These are phyloP conservation scores for Turnix velox DNA, from an alignment of 2,113 vertebrate genomes.

Conservation along the genomic window DNA sequence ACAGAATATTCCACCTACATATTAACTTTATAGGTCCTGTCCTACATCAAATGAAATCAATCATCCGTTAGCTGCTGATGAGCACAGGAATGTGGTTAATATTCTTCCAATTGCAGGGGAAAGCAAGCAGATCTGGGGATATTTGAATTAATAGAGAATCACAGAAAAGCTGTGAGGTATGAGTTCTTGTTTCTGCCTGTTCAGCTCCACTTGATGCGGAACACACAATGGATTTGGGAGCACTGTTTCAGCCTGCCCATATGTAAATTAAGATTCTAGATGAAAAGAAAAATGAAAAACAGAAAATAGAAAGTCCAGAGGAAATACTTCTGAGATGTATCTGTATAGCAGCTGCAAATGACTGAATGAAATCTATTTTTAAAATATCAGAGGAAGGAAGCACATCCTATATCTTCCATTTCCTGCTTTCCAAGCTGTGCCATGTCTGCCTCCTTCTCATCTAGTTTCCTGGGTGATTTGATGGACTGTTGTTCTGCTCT, in stretches of 20 bases:
- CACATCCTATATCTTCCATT: not conserved
- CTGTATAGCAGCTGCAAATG: not conserved
- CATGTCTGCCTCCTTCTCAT: not conserved
- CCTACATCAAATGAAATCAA: not conserved
- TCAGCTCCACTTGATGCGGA: not conserved
- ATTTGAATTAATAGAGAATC: not conserved
- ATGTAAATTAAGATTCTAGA: not conserved
- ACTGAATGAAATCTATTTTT: accelerated
- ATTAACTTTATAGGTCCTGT: not conserved
- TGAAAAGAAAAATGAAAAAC: not conserved
- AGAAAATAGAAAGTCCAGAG: not conserved
- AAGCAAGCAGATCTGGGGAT: not conserved
- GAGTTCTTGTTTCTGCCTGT: not conserved
- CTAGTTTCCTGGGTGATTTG: not conserved
- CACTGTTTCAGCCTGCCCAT: not conserved
- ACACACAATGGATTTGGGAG: not conserved
- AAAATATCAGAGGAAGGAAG: not conserved
- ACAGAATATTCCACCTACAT: not conserved
- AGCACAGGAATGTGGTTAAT: not conserved
- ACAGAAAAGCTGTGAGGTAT: not conserved
- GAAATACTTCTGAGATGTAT: not conserved
- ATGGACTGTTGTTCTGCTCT: not conserved
- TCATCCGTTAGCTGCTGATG: not conserved
- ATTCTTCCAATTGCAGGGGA: not conserved
- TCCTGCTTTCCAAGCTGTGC: not conserved